Conservation (phyloP, 2,113 vertebrate species). For the Indicator maculatus region DNA sequence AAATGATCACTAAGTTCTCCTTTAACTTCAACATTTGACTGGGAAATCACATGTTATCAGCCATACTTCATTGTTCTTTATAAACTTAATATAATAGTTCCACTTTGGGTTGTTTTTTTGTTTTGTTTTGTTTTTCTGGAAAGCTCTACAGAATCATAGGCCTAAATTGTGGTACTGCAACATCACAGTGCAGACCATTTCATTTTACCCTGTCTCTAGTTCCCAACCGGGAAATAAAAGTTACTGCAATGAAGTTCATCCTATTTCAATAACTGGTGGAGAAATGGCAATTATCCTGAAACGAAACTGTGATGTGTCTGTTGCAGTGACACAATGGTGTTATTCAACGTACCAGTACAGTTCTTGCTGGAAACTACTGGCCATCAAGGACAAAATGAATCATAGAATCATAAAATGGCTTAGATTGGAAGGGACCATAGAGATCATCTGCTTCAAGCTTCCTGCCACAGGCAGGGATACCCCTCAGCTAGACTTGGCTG, state of each 20-base stretch:
- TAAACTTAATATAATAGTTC: neutral
- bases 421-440: too few relatives aligned
- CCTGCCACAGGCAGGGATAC: too few relatives aligned
- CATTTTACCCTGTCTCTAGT: neutral
- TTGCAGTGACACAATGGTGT: neutral
- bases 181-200: neutral
- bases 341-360: neutral
- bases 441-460: too few relatives aligned
- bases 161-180: neutral
- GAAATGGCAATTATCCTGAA: neutral
- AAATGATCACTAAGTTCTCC: neutral
- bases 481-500: too few relatives aligned
- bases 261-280: neutral
- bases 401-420: too few relatives aligned
- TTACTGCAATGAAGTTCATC: neutral
- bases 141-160: fast-evolving
- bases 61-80: neutral
- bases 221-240: neutral
- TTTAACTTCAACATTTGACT: neutral
- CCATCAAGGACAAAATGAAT: neutral
- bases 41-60: neutral
- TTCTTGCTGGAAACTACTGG: neutral
- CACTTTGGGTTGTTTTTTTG: neutral
- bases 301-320: neutral
- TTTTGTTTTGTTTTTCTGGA: neutral